Percentiles rank a stretch among this genome's conserved stretches.
Conservation (phyloP, 2,888 invertebrate species). For the Terebella lapidaria region DNA sequence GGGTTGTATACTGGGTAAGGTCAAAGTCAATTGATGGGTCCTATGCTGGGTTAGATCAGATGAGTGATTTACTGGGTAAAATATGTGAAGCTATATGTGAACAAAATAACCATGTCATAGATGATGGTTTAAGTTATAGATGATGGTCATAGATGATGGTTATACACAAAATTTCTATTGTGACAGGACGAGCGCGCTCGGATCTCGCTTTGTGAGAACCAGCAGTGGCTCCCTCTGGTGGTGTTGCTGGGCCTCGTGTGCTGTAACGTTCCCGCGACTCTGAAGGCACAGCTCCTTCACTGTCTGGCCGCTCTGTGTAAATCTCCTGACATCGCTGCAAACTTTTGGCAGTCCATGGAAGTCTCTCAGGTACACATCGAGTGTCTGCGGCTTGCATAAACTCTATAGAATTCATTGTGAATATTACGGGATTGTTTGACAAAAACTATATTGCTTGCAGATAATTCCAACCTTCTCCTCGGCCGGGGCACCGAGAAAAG, state of each 20-base stretch:
- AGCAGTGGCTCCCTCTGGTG: slow-evolving; percentile 79
- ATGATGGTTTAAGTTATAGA: too few species aligned
- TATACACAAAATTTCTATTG: too few species aligned
- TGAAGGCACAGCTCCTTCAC: slow-evolving; percentile 78
- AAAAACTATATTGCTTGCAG: slow-evolving; percentile 24
- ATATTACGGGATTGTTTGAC: too few species aligned
- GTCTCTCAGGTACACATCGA: slow-evolving; percentile 50
- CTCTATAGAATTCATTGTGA: too few species aligned
- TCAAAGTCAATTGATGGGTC: too few species aligned
- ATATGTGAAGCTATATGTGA: too few species aligned
- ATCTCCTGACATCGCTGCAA: slow-evolving; percentile 70
- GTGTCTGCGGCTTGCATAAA: too few species aligned
- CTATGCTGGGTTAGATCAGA: too few species aligned
- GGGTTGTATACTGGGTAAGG: too few species aligned
- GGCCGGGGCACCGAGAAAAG: slow-evolving; percentile 20
- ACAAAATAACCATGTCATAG: too few species aligned
- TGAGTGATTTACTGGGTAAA: too few species aligned
- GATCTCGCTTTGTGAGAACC: slow-evolving; percentile 77
- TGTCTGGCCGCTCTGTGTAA: slow-evolving; percentile 77
- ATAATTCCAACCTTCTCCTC: slow-evolving; percentile 34
- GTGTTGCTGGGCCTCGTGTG: slow-evolving; percentile 76
- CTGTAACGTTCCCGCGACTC: slow-evolving; percentile 76
- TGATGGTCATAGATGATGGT: too few species aligned
- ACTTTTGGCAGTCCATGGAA: slow-evolving; percentile 72
- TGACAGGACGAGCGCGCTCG: slow-evolving; percentile 75